Conservation (phyloP, 2,113 vertebrate species). For the Burhinus bistriatus region DNA sequence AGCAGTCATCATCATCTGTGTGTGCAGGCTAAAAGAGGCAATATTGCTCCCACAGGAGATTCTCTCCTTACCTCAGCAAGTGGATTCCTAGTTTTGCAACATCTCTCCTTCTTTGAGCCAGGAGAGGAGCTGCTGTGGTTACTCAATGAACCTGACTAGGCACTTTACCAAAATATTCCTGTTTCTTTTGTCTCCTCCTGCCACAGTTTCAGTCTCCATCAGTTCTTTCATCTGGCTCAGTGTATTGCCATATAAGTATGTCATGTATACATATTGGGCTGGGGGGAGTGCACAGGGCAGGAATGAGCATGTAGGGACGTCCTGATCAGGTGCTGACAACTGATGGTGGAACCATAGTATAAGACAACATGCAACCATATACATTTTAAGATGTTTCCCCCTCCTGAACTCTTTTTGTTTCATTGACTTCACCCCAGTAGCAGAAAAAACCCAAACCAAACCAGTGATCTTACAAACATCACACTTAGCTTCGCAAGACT, state of each 20-base stretch:
- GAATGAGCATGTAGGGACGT: rapidly evolving
- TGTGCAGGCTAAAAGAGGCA: neutral
- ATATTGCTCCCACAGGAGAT: no score
- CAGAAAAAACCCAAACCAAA: neutral
- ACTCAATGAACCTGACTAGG: neutral
- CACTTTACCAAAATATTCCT: neutral
- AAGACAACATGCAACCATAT: neutral
- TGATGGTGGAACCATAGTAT: rapidly evolving
- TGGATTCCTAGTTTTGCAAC: no score
- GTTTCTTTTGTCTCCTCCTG: neutral
- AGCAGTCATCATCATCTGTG: rapidly evolving
- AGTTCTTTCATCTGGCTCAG: neutral
- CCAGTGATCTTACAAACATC: neutral
- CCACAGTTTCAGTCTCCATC: neutral
- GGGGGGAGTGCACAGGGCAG: neutral
- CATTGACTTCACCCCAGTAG: neutral
- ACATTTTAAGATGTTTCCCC: no score
- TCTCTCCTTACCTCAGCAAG: neutral
- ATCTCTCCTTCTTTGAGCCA: neutral
- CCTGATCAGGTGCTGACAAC: neutral
- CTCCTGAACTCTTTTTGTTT: neutral
- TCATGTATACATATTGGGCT: rapidly evolving
- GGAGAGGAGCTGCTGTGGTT: no score
- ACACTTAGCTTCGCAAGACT: rapidly evolving
- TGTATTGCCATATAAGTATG: rapidly evolving